These are phyloP conservation scores for Dicrurus megarhynchus DNA, from an alignment of 2,113 vertebrate species.

Conservation along the genomic window DNA sequence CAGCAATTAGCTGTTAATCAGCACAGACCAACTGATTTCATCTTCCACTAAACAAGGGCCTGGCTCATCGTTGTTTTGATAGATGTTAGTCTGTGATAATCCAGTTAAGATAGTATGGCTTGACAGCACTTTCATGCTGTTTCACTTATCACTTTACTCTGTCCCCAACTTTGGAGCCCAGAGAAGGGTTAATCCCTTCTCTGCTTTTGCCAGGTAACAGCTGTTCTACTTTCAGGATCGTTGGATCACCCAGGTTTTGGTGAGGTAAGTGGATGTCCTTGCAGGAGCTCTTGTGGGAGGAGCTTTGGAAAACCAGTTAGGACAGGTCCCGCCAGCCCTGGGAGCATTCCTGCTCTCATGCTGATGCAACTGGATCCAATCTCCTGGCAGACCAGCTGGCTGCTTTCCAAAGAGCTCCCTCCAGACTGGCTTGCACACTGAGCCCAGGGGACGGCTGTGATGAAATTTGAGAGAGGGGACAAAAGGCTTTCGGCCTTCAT, in stretches of 20 bases:
- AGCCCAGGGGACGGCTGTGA: background rate
- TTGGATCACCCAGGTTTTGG: slow-evolving; percentile 3
- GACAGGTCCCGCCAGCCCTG: background rate
- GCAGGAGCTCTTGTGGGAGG: slow-evolving; percentile 31
- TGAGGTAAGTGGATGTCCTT: slow-evolving; percentile 21
- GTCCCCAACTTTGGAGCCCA: background rate
- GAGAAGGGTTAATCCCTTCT: background rate
- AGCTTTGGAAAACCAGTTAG: slow-evolving; percentile 41
- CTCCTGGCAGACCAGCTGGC: background rate
- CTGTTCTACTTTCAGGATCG: background rate
- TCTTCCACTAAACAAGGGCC: slow-evolving; percentile 11
- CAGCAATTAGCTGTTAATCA: slow-evolving; percentile 18
- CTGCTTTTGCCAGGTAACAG: background rate
- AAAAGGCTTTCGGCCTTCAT: background rate
- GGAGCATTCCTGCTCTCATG: slow-evolving; percentile 43
- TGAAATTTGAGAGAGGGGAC: background rate
- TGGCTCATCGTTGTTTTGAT: slow-evolving; percentile 27
- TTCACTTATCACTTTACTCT: background rate
- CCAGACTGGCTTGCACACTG: background rate
- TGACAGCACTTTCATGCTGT: background rate
- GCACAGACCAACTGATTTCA: background rate
- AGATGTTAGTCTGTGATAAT: background rate
- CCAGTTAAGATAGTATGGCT: background rate
- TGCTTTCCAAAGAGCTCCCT: slow-evolving; percentile 24
- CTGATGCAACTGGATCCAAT: slow-evolving; percentile 50